phyloP scores from a whole-genome alignment of 1,140 invertebrate species.

The Vanessa atalanta region DNA sequence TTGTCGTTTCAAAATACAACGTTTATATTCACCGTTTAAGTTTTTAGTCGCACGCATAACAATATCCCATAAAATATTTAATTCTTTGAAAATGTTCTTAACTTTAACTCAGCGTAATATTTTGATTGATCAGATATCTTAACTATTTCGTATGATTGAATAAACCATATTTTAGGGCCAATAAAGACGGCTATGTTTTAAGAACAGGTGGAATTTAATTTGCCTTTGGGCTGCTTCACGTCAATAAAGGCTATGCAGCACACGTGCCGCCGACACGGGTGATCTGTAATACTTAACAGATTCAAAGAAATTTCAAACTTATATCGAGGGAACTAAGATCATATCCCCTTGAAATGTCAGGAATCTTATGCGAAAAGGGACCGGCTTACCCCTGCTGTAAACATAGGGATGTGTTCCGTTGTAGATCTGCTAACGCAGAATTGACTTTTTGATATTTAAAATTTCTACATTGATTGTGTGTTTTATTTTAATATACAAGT shows the following conservation, averaged over 20 bases:
- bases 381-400: constrained; percentile 69
- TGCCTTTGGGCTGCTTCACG: constrained; percentile 55
- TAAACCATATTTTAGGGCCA: constrained; percentile 2
- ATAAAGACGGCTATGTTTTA: constrained; percentile 49
- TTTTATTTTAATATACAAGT: neutral
- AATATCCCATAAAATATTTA: too few species aligned
- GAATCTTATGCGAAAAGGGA: constrained; percentile 63
- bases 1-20: too few species aligned
- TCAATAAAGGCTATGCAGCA: constrained; percentile 71
- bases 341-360: constrained; percentile 31
- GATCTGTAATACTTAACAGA: constrained; percentile 49
- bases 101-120: too few species aligned
- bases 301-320: constrained; percentile 35
- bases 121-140: too few species aligned
- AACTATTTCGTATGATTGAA: neutral
- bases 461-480: neutral
- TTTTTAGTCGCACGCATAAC: too few species aligned
- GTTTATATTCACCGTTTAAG: too few species aligned
- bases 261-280: constrained; percentile 66
- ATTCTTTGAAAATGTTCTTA: too few species aligned
- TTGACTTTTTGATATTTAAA: neutral
- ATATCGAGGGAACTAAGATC: constrained; percentile 13
- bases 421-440: constrained; percentile 45
- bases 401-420: constrained; percentile 64
- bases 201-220: constrained; percentile 71